Evolutionary conservation across 1,140 invertebrate genomes (phyloP).

Genomic region (Trichonephila clavata): DNA sequence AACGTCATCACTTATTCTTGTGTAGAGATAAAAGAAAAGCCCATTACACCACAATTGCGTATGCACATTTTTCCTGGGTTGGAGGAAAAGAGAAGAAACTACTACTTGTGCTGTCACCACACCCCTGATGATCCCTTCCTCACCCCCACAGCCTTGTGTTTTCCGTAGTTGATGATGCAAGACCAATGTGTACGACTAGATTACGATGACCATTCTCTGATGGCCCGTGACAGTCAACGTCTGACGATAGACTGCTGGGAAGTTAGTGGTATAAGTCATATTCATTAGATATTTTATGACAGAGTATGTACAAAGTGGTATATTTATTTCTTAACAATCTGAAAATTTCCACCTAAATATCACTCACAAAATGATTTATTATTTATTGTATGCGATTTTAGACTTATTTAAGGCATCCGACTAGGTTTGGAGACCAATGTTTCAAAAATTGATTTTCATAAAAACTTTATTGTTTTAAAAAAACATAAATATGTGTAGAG

Average conservation of each 20-base stretch:
- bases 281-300: background rate
- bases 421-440: too few relatives aligned
- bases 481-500: too few relatives aligned
- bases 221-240: slow-evolving; percentile 41
- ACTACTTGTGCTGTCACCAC: slow-evolving; percentile 23
- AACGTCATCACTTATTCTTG: slow-evolving; percentile 49
- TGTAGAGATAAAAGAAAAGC: slow-evolving; percentile 54
- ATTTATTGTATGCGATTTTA: too few relatives aligned
- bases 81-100: background rate
- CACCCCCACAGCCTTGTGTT: background rate
- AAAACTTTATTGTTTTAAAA: too few relatives aligned
- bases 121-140: slow-evolving; percentile 3
- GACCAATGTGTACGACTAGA: slow-evolving; percentile 54
- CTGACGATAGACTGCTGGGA: background rate
- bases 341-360: too few relatives aligned
- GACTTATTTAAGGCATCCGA: too few relatives aligned
- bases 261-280: background rate
- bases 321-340: too few relatives aligned
- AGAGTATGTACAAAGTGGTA: background rate
- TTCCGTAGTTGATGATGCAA: slow-evolving; percentile 58
- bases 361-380: too few relatives aligned
- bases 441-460: too few relatives aligned
- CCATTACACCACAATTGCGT: slow-evolving; percentile 36
- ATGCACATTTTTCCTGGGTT: background rate
- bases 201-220: slow-evolving; percentile 51